Conservation (phyloP, 2,888 invertebrate genomes). For the Diarsia mendica region DNA sequence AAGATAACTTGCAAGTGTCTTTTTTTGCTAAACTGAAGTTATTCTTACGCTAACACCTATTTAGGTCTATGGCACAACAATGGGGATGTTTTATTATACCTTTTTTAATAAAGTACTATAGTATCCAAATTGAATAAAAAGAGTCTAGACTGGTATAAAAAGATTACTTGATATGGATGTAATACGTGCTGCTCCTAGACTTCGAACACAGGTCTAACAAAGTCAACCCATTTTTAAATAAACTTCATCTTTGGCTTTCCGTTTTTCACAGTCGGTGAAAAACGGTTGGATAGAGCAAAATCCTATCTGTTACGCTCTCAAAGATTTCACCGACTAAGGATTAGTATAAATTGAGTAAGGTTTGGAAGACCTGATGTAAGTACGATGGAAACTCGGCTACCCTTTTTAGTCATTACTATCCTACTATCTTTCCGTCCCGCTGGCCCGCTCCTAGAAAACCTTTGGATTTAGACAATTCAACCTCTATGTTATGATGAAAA, state of each 20-base stretch:
- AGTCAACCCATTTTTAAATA: slow-evolving; percentile 35
- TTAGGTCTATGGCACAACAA: not conserved
- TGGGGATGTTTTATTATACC: not conserved
- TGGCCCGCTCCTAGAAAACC: slow-evolving; percentile 52
- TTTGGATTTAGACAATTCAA: slow-evolving; percentile 58
- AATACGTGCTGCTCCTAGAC: not conserved
- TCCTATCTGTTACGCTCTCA: slow-evolving; percentile 56
- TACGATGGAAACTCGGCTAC: slow-evolving; percentile 37
- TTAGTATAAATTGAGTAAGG: slow-evolving; percentile 66
- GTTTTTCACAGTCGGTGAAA: slow-evolving; percentile 46
- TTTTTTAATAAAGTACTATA: not conserved
- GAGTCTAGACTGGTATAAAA: slow-evolving; percentile 13
- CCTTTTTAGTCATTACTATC: slow-evolving; percentile 65
- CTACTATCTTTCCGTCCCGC: slow-evolving; percentile 60
- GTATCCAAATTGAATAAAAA: slow-evolving; percentile 13
- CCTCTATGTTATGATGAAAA: slow-evolving; percentile 64
- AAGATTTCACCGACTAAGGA: slow-evolving; percentile 61
- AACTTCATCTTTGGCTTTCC: slow-evolving; percentile 19
- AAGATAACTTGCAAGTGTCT: not conserved
- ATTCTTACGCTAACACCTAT: not conserved
- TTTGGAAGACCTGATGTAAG: slow-evolving; percentile 50
- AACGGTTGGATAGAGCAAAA: slow-evolving; percentile 44
- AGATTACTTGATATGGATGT: not conserved
- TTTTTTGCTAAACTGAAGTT: too few species aligned
- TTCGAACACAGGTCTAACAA: not conserved